Evolutionary conservation across 2,888 invertebrate species (phyloP).

Genomic region (Euproctis similis): DNA sequence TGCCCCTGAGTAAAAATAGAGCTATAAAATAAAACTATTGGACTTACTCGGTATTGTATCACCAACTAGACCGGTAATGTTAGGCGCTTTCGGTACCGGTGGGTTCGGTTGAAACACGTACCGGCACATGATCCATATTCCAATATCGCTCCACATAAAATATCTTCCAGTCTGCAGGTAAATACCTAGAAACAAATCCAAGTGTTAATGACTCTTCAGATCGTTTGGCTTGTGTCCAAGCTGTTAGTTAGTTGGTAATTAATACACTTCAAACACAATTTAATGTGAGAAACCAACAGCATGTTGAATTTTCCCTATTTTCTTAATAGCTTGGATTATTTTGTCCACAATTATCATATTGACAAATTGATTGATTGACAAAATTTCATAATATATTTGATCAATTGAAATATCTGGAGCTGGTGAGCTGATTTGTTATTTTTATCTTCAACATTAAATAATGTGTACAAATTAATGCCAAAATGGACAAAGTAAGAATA

Average conservation of each 20-base stretch:
- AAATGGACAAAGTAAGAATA: too few relatives aligned
- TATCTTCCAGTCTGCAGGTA: constrained; percentile 74
- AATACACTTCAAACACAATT: constrained; percentile 23
- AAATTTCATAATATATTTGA: too few relatives aligned
- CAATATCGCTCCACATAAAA: constrained; percentile 81
- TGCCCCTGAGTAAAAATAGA: not conserved
- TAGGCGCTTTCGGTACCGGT: constrained; percentile 23
- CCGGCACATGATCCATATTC: constrained; percentile 81
- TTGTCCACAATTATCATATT: too few relatives aligned
- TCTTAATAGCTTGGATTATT: constrained; percentile 9
- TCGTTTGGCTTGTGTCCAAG: constrained; percentile 19
- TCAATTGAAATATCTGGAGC: too few relatives aligned
- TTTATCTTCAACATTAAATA: too few relatives aligned
- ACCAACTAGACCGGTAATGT: constrained; percentile 36
- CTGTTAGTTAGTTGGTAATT: constrained; percentile 17
- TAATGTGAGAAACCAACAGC: constrained; percentile 19
- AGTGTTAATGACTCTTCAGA: constrained; percentile 23
- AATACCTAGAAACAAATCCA: constrained; percentile 58
- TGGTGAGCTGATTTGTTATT: too few relatives aligned
- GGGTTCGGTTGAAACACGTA: constrained; percentile 49
- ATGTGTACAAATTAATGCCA: too few relatives aligned
- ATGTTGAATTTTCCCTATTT: constrained; percentile 8
- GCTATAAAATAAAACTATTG: not conserved
- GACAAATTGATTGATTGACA: too few relatives aligned
- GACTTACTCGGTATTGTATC: constrained; percentile 45